Evolutionary conservation across 2,797 vertebrate genomes (phyloP).

Genomic region (Heliangelus exortis): DNA sequence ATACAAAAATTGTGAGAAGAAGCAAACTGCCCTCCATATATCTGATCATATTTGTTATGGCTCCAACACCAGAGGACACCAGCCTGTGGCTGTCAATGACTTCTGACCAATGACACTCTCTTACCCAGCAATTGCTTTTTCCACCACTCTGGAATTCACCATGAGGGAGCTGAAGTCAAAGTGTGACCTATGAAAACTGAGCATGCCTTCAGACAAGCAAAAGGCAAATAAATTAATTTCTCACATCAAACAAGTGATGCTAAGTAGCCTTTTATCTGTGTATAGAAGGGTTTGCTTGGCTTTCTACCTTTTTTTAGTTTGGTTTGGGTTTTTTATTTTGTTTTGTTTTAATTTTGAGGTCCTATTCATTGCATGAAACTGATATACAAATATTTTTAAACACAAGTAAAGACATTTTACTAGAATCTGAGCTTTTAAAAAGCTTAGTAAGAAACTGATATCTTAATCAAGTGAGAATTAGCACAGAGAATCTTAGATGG

Average conservation of each 20-base stretch:
- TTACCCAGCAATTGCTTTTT: background rate
- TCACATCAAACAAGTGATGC: constrained; percentile 42
- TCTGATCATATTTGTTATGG: background rate
- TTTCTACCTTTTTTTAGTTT: background rate
- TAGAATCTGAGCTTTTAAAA: background rate
- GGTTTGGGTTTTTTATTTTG: too few species aligned
- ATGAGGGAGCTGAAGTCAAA: background rate
- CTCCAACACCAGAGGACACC: background rate
- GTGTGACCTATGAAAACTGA: background rate
- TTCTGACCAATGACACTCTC: background rate
- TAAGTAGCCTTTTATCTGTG: constrained; percentile 43
- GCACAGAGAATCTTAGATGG: background rate
- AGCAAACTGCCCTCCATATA: background rate
- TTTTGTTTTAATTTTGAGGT: background rate
- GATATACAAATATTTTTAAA: background rate
- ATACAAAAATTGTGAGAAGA: background rate
- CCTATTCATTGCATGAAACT: background rate
- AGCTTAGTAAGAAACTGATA: background rate
- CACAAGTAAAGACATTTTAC: background rate
- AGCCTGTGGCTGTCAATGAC: background rate
- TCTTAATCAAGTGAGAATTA: background rate
- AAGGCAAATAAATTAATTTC: constrained; percentile 57
- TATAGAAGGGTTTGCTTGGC: constrained; percentile 6
- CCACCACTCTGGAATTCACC: constrained; percentile 11
- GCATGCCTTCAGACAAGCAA: background rate